These are phyloP conservation scores for Urocyon cinereoargenteus DNA, from an alignment of 2,797 vertebrate species.

Conservation along the genomic window DNA sequence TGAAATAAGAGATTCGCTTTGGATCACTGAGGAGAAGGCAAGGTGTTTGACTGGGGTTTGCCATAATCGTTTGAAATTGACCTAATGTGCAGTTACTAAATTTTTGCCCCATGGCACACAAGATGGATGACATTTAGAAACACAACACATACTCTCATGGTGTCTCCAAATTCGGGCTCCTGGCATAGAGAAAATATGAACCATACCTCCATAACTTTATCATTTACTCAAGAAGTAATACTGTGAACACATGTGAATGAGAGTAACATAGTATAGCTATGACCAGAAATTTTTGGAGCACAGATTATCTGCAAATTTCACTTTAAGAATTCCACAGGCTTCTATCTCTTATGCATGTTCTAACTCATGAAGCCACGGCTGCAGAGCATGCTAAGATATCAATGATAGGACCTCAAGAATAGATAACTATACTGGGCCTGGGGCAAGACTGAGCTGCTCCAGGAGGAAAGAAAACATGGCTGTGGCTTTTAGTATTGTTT, in stretches of 20 bases:
- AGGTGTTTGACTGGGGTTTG: neutral
- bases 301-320: conserved; percentile 28
- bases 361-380: neutral
- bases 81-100: neutral
- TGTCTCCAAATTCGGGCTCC: neutral
- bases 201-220: neutral
- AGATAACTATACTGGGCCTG: neutral
- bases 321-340: neutral
- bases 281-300: neutral
- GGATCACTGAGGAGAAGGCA: neutral
- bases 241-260: neutral
- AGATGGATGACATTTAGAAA: neutral
- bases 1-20: conserved; percentile 5
- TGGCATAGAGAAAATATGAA: neutral
- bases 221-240: neutral
- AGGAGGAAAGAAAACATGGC: neutral
- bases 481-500: neutral
- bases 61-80: neutral
- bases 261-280: neutral
- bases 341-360: neutral
- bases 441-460: neutral
- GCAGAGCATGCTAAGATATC: neutral
- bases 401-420: neutral
- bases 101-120: neutral
- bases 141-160: neutral